Evolutionary conservation across 2,888 invertebrate species (phyloP), one percentile per base, ranked within the genome.

Genomic region (Bhutanitis thaidina): DNA sequence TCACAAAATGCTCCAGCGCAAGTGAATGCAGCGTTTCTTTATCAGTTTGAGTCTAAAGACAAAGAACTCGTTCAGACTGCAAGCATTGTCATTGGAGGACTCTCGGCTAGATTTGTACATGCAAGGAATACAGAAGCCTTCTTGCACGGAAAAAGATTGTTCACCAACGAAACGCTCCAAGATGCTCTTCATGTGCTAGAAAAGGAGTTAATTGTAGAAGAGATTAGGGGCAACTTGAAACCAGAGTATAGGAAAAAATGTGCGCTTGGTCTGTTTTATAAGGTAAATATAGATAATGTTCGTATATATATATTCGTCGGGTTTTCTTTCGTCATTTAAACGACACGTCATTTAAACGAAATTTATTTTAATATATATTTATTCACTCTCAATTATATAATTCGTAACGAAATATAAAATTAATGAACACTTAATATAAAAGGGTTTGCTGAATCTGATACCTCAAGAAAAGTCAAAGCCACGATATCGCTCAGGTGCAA

Each of bases 1-100:
- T 90, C 93, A 1, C 94, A 94, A 79, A 94, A 94, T 64, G 92
- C 94, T 0, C 94, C 94, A 60, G 95, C 95, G 0, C 91, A 93
- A 64, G 93, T 96, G 0, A 94, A 95, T 62, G 93, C 94, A 12
- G 95, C 91, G 3, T 95, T 95, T 68, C 76, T 93, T 0, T 91
- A 94, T 52, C 90, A 92, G 67, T 70, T 94, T 38, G 64, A 59
- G 7, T 12, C 15, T 40, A 58, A 68, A 57, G 50, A 77, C 57
- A 60, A 87, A 53, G 67, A 67, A 7, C 70, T 7, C 29, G 69
- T 91, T 0, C 54, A 71, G 14, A 79, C 80, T n/a, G 92, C 93
- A 1, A 77, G 85, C 40, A 90, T 94, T n/a, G 91, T 93, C 0
- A 91, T 90, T 44, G 93, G 92, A n/a, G 92, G 92, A 0, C 90